These are phyloP conservation scores for Leuctra nigra DNA, from an alignment of 2,888 invertebrate species.

Conservation along the genomic window DNA sequence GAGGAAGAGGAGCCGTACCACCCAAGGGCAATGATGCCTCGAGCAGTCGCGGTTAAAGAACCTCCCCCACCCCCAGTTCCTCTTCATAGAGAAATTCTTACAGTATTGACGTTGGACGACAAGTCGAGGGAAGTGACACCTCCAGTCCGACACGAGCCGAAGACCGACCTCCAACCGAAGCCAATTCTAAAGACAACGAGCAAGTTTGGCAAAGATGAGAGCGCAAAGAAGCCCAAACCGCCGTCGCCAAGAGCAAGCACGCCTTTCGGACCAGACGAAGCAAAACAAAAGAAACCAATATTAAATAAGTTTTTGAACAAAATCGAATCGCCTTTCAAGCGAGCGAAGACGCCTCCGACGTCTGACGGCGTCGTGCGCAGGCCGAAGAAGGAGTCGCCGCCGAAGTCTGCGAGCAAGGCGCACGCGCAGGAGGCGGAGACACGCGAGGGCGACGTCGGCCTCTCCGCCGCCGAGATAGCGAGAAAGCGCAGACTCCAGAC, in stretches of 20 bases:
- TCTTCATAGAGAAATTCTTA: constrained; percentile 8
- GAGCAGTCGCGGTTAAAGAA: constrained; percentile 1
- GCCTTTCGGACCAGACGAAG: background rate
- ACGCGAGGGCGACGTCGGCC: constrained; percentile 18
- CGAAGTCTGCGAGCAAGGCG: constrained; percentile 28
- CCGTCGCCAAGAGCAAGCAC: constrained; percentile 12
- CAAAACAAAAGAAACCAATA: constrained; percentile 1
- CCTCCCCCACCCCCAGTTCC: constrained; percentile 14
- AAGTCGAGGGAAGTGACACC: constrained; percentile 45
- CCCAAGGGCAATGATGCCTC: constrained; percentile 49
- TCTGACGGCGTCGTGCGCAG: background rate
- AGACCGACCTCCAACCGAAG: constrained; percentile 67
- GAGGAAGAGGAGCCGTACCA: constrained; percentile 46
- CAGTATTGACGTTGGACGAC: constrained; percentile 7
- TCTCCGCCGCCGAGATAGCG: constrained; percentile 39
- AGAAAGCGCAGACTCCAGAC: constrained; percentile 37
- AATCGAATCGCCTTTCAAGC: constrained; percentile 9
- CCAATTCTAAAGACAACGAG: constrained; percentile 60
- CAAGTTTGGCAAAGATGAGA: constrained; percentile 30
- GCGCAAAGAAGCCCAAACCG: constrained; percentile 36
- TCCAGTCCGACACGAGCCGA: constrained; percentile 44
- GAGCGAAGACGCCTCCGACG: background rate
- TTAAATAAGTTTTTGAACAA: constrained; percentile 3
- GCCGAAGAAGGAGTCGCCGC: constrained; percentile 30
- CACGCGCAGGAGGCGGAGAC: constrained; percentile 19